Evolutionary conservation across 2,113 vertebrate genomes (phyloP), one percentile per base, ranked within the genome.

Genomic region (Chloebia gouldiae): DNA sequence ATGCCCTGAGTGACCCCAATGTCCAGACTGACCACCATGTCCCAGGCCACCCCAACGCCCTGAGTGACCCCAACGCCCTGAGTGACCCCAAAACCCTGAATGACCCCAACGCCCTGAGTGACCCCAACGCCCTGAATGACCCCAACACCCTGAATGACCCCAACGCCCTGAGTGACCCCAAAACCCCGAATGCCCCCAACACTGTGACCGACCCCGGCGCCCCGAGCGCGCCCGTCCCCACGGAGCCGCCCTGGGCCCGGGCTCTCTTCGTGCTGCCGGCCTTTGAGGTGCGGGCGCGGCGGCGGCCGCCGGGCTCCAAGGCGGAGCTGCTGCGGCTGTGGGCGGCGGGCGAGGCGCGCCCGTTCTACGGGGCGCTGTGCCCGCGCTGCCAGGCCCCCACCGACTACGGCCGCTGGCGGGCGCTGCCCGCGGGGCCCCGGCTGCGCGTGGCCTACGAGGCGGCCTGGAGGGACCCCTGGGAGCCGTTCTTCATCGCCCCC

Each of bases 31-130:
- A 7, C n/a, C n/a, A n/a, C n/a, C n/a, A n/a, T n/a, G n/a, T n/a
- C n/a, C n/a, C n/a, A n/a, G n/a, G n/a, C n/a, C n/a, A n/a, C 4
- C 0, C 15, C 20, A 8, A 14, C 3, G 13, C 23, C 23, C 49
- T 0, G 3, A 11, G 24, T 5, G 57, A 2, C 25, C 61, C 33
- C 50, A 39, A 39, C 10, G 13, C 40, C 13, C 40, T 40, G 40
- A 40, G 13, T 40, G 40, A 39, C 39, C 39, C 39, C 39, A 39
- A 39, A 11, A 12, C 39, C 10, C 39, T 39, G 39, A 39, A 12
- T 39, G 39, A 40, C 40, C 40, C 40, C 40, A 11, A 40, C 13
- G 13, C 5, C 40, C 40, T 40, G 40, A 40, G 12, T 40, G 40
- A 13, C 40, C 40, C 40, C 12, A 40, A 40, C 5, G 13, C 5